Evolutionary conservation across 2,113 vertebrate genomes (phyloP).

Genomic region (Rhinichthys klamathensis): DNA sequence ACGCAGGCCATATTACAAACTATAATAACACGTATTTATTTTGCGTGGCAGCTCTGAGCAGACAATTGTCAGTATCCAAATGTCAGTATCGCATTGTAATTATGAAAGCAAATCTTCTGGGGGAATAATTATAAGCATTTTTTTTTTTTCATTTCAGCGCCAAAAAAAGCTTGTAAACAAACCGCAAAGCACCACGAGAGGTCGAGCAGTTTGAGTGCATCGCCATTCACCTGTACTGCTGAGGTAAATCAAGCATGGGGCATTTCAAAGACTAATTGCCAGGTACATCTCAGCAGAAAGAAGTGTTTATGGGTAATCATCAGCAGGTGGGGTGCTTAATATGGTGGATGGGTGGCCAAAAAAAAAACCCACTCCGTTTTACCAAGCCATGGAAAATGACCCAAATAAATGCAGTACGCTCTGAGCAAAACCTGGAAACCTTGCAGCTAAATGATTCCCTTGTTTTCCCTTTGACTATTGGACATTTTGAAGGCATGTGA

Average conservation of each 20-base stretch:
- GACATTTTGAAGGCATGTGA: neutral
- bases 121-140: neutral
- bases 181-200: constrained; percentile 44
- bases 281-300: constrained; percentile 74
- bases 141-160: constrained; percentile 36
- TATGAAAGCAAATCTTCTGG: constrained; percentile 5
- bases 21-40: constrained; percentile 27
- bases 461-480: neutral
- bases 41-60: neutral
- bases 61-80: neutral
- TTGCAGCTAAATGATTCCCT: constrained; percentile 17
- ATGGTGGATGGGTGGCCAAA: constrained; percentile 50
- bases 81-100: constrained; percentile 19
- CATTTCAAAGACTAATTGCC: constrained; percentile 77
- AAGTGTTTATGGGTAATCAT: constrained; percentile 72
- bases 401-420: constrained; percentile 38
- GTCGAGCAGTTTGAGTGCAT: constrained; percentile 58
- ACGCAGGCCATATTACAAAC: neutral
- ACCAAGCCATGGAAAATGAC: constrained; percentile 47
- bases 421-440: constrained; percentile 34
- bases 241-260: constrained; percentile 78
- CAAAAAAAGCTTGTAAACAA: constrained; percentile 57
- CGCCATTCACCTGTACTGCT: constrained; percentile 69
- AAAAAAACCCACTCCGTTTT: constrained; percentile 53
- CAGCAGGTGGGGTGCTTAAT: constrained; percentile 75